Evolutionary conservation across 2,888 invertebrate species (phyloP), one percentile per base, ranked within the genome.

Genomic region (Caenorhabditis zanzibari): DNA sequence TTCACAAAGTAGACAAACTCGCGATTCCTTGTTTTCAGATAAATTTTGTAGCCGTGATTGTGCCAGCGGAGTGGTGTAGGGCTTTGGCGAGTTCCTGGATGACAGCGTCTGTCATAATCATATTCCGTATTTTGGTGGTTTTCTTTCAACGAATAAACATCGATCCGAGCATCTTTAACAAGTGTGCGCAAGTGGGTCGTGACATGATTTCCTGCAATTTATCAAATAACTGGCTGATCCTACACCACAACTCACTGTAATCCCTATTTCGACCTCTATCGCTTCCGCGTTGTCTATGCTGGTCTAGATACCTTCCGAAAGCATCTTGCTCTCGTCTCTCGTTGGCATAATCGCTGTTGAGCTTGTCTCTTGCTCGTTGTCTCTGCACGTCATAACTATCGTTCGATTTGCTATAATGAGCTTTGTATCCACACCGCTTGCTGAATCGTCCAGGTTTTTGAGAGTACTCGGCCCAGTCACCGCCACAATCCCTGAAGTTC

Each of bases 381-480:
- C 26, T 69, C 22, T 69, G 61, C n/a, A 49, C 47, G 0, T 74
- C 74, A 7, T 74, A 81, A 10, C 24, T 19, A 7, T 64, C 71
- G 4, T n/a, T 56, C 6, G 41, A 41, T 1, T 32, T 54, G 24
- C 35, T 35, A 16, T 4, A 35, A 44, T 74, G 35, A 1, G 64
- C 52, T 49, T 56, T 69, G 54, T 14, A 81, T 7, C 68, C 75
- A 0, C 35, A 44, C 35, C 81, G 9, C 5, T 75, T 71, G 16
- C 61, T 26, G 32, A 81, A 81, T 19, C 81, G 28, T 10, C 81
- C 81, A 0, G 69, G 69, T 26, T 74, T 81, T 47, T 26, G 24
- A n/a, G 26, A 52, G 26, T 81, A 81, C 9, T 69, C 63, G 1
- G 7, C 28, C 74, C 74, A 81, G 9, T 71, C 63, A 9, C 75